These are phyloP conservation scores for Enteromius anoplus DNA, from an alignment of 2,797 vertebrate genomes.

Conservation along the genomic window DNA sequence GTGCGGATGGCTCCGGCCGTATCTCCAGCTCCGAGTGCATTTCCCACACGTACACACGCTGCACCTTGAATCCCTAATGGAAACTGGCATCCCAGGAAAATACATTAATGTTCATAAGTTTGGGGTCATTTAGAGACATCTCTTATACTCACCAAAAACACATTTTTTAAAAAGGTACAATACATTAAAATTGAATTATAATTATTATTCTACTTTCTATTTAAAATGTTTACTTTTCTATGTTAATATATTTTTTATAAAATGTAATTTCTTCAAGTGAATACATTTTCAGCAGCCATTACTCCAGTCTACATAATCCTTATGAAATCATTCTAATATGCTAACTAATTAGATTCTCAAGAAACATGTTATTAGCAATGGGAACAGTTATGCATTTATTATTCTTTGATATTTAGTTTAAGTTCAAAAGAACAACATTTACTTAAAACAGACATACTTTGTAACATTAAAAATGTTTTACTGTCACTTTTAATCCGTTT, in stretches of 20 bases:
- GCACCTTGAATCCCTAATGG: slow-evolving; percentile 86
- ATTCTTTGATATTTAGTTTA: neutral
- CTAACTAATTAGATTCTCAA: neutral
- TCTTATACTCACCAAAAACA: neutral
- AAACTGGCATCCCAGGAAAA: slow-evolving; percentile 71
- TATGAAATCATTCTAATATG: neutral
- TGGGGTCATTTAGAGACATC: neutral
- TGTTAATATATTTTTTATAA: neutral
- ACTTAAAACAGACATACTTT: neutral
- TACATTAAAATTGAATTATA: neutral
- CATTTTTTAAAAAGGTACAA: no score
- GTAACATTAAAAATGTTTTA: neutral
- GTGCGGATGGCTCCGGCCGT: slow-evolving; percentile 79
- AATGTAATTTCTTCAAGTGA: neutral
- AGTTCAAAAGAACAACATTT: neutral
- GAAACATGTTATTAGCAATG: neutral
- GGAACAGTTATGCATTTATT: neutral
- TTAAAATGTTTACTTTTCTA: neutral
- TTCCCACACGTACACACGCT: slow-evolving; percentile 85
- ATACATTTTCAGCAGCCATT: neutral
- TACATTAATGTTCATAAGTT: neutral
- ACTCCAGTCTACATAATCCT: neutral
- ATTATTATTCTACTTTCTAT: neutral
- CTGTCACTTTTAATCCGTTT: neutral
- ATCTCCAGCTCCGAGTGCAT: slow-evolving; percentile 87